These are phyloP conservation scores for Pachliopta kotzebuea DNA, from an alignment of 2,888 invertebrate genomes.

Conservation along the genomic window DNA sequence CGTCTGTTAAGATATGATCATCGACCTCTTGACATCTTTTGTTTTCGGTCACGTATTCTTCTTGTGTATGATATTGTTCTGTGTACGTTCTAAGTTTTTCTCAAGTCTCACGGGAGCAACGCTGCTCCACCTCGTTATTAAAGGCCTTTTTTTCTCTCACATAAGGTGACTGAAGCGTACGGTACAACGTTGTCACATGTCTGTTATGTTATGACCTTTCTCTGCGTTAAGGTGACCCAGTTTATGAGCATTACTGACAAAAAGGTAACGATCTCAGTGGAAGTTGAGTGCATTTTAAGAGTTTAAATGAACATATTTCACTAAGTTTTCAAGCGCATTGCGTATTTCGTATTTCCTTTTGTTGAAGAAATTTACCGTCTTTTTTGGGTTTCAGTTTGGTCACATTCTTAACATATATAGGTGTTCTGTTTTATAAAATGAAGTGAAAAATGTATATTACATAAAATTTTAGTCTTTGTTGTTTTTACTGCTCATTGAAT, in stretches of 20 bases:
- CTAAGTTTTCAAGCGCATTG: neutral
- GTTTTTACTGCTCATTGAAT: too few species aligned
- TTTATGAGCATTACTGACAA: constrained; percentile 19
- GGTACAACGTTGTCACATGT: constrained; percentile 25
- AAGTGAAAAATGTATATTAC: too few species aligned
- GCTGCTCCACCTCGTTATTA: constrained; percentile 25
- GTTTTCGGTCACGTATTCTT: constrained; percentile 29
- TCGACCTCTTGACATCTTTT: constrained; percentile 18
- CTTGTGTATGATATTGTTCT: constrained; percentile 23
- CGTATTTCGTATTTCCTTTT: constrained; percentile 1
- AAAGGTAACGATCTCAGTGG: constrained; percentile 18
- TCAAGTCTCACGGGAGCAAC: constrained; percentile 28
- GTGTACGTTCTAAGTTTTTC: constrained; percentile 22
- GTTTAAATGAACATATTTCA: constrained; percentile 22
- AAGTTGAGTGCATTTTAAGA: constrained; percentile 20
- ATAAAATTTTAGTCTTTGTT: too few species aligned
- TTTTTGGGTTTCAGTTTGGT: too few species aligned
- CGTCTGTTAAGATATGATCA: constrained; percentile 19
- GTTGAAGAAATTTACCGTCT: too few species aligned
- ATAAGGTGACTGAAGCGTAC: constrained; percentile 28
- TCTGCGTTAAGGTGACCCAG: constrained; percentile 26
- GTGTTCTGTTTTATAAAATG: too few species aligned
- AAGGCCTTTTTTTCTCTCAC: constrained; percentile 25
- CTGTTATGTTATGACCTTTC: constrained; percentile 26
- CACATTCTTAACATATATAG: too few species aligned